A percentile compares a stretch with the other conserved stretches of the same genome.
Conservation (phyloP, 2,888 invertebrate genomes). For the Hydropsyche betteni region DNA sequence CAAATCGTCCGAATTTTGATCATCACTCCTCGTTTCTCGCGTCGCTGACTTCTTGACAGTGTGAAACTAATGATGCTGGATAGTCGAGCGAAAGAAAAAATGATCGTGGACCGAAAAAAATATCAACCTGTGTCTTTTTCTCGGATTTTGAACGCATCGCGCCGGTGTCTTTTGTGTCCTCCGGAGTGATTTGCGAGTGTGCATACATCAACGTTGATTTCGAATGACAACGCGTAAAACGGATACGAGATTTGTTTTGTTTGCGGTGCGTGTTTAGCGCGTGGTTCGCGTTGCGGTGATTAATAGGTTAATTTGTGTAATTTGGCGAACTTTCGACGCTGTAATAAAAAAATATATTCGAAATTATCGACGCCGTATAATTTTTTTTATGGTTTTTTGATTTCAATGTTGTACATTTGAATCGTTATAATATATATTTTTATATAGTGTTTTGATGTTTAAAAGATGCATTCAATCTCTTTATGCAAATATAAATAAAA, state of each 20-base stretch:
- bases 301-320: too few relatives aligned
- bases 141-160: slow-evolving; percentile 23
- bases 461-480: too few relatives aligned
- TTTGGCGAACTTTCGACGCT: too few relatives aligned
- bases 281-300: too few relatives aligned
- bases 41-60: slow-evolving; percentile 32
- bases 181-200: slow-evolving; percentile 37
- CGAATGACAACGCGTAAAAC: slow-evolving; percentile 24
- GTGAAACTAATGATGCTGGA: slow-evolving; percentile 35
- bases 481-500: too few relatives aligned
- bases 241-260: neutral
- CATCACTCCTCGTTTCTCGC: slow-evolving; percentile 40
- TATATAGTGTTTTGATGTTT: too few relatives aligned
- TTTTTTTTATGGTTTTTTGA: too few relatives aligned
- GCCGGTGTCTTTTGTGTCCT: neutral
- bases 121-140: slow-evolving; percentile 10
- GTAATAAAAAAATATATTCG: too few relatives aligned
- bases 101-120: neutral
- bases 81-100: slow-evolving; percentile 21
- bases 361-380: too few relatives aligned
- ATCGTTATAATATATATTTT: too few relatives aligned
- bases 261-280: too few relatives aligned
- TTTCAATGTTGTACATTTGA: too few relatives aligned
- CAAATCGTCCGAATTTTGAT: slow-evolving; percentile 42
- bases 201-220: slow-evolving; percentile 34